Evolutionary conservation across 2,113 vertebrate species (phyloP).

Genomic region (Pao palembangensis): DNA sequence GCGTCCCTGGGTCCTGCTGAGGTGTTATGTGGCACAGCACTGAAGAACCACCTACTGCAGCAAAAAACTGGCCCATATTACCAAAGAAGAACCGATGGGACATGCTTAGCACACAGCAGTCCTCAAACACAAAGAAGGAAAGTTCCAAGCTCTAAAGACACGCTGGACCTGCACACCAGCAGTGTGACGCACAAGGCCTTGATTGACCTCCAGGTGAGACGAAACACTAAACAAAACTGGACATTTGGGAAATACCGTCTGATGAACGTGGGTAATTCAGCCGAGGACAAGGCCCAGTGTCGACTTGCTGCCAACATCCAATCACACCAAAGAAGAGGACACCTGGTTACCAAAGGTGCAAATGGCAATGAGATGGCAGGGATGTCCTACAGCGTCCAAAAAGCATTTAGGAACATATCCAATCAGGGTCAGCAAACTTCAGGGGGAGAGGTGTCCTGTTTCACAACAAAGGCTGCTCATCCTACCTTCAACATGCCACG

Average conservation of each 20-base stretch:
- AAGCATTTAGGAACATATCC: slow-evolving; percentile 28
- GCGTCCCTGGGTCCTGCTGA: slow-evolving; percentile 46
- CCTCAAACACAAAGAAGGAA: slow-evolving; percentile 65
- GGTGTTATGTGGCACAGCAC: slow-evolving; percentile 51
- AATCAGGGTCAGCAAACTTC: slow-evolving; percentile 22
- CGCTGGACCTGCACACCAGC: slow-evolving; percentile 55
- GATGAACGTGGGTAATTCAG: slow-evolving; percentile 60
- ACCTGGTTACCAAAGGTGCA: slow-evolving; percentile 30
- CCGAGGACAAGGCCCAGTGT: slow-evolving; percentile 4
- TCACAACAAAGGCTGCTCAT: slow-evolving; percentile 34
- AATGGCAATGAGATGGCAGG: slow-evolving; percentile 64
- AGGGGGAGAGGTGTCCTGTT: slow-evolving; percentile 2
- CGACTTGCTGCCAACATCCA: slow-evolving; percentile 18
- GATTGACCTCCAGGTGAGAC: slow-evolving; percentile 56
- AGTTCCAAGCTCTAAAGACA: slow-evolving; percentile 61
- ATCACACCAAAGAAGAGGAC: slow-evolving; percentile 24
- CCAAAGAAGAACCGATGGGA: slow-evolving; percentile 42
- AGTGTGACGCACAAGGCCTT: slow-evolving; percentile 50
- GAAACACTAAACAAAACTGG: slow-evolving; percentile 72
- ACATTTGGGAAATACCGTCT: slow-evolving; percentile 61
- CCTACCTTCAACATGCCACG: slow-evolving; percentile 26
- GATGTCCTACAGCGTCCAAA: slow-evolving; percentile 21
- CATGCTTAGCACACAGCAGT: slow-evolving; percentile 72
- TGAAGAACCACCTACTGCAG: slow-evolving; percentile 62
- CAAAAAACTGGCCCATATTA: slow-evolving; percentile 35